Percentiles rank a stretch among this genome's conserved stretches.
Conservation (phyloP, 92 coral and sea anemone genomes). For the Ricordea florida region DNA sequence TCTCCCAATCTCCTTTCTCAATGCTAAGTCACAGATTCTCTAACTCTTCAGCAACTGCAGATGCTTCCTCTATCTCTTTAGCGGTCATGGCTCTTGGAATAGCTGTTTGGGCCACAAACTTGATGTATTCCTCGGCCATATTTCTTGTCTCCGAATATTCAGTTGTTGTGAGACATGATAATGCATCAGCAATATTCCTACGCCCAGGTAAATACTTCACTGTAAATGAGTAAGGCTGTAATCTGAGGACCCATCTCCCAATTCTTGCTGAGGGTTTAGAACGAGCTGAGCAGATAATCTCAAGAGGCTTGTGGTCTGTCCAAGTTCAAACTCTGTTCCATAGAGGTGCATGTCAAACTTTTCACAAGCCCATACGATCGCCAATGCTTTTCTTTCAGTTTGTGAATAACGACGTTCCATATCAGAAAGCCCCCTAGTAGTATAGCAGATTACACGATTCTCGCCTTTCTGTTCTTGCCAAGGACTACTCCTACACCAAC, state of each 20-base stretch:
- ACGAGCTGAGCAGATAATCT: not conserved
- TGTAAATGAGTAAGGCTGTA: too few species aligned
- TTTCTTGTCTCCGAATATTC: too few species aligned
- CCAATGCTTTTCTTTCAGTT: not conserved
- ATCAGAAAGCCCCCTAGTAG: not conserved
- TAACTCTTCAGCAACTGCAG: slow-evolving; percentile 18
- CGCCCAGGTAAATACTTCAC: not conserved
- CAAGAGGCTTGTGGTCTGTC: too few species aligned
- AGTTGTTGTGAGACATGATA: too few species aligned
- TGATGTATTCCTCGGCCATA: not conserved
- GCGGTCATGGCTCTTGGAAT: not conserved
- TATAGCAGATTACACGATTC: not conserved
- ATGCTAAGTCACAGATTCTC: not conserved
- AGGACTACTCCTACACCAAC: too few species aligned
- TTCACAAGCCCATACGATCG: too few species aligned
- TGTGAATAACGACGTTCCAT: not conserved
- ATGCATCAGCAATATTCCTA: not conserved
- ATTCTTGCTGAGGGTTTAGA: slow-evolving; percentile 3
- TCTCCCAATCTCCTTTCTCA: not conserved
- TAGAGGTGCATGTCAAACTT: too few species aligned
- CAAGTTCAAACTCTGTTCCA: too few species aligned
- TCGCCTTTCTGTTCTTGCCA: too few species aligned
- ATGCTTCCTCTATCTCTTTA: not conserved
- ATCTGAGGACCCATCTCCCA: not conserved
- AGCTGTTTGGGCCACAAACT: not conserved